Percentiles rank a stretch among this genome's conserved stretches.
phyloP scores from a whole-genome alignment of 2,888 invertebrate species.

The Aspidiotus rigidus region DNA sequence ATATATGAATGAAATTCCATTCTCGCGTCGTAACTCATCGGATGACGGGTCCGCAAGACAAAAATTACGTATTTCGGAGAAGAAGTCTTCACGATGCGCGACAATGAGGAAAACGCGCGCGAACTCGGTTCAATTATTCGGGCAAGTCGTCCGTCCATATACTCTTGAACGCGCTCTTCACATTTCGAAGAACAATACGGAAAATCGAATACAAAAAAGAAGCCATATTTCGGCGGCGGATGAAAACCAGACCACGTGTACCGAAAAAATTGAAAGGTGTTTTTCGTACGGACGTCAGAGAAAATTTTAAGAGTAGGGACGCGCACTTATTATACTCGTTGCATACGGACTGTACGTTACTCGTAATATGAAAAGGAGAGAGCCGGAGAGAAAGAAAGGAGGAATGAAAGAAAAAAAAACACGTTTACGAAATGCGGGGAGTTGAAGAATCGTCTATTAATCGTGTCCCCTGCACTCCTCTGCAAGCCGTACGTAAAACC shows the following conservation, averaged over 20 bases:
- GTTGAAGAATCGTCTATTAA: constrained; percentile 27
- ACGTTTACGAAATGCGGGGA: constrained; percentile 7
- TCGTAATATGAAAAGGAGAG: too few relatives aligned
- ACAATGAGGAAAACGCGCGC: constrained; percentile 12
- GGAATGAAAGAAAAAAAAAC: constrained; percentile 18
- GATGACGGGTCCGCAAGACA: background rate
- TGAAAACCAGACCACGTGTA: constrained; percentile 20
- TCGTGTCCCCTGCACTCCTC: constrained; percentile 10
- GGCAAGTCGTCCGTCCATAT: background rate
- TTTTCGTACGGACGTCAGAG: constrained; percentile 16
- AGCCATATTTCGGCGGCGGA: constrained; percentile 6
- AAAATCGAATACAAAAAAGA: constrained; percentile 17
- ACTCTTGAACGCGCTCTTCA: background rate
- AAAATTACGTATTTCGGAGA: background rate
- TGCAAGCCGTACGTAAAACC: constrained; percentile 5
- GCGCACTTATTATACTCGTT: constrained; percentile 14
- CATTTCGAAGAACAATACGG: background rate
- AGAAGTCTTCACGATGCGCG: background rate
- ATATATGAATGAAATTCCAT: background rate
- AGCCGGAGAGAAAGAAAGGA: background rate
- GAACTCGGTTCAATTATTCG: constrained; percentile 11
- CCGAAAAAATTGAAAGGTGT: constrained; percentile 30
- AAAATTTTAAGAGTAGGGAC: constrained; percentile 24
- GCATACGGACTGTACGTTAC: background rate
- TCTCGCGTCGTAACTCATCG: background rate